A percentile compares a stretch with the other conserved stretches of the same genome.
These are phyloP conservation scores for Podilymbus podiceps DNA, from an alignment of 2,113 vertebrate genomes.

Conservation along the genomic window DNA sequence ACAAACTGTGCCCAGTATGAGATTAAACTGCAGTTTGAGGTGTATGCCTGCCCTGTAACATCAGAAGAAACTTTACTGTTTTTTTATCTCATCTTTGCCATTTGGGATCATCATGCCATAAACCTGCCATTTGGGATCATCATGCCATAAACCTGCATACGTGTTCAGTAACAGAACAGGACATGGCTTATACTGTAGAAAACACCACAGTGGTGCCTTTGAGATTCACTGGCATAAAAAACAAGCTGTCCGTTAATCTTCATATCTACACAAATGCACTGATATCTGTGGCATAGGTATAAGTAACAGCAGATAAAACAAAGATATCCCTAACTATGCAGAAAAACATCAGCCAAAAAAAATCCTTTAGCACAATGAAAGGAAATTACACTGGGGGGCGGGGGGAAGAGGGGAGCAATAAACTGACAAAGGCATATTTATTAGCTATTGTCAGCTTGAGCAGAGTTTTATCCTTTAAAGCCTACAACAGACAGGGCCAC, in stretches of 20 bases:
- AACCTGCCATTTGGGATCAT: too few species aligned
- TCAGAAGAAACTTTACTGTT: background rate
- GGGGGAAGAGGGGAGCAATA: background rate
- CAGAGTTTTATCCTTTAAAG: background rate
- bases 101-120: background rate
- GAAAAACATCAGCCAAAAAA: background rate
- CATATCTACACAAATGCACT: background rate
- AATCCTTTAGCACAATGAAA: background rate
- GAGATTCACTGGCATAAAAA: background rate
- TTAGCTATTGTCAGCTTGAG: background rate
- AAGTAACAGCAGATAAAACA: background rate
- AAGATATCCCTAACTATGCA: background rate
- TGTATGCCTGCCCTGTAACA: background rate
- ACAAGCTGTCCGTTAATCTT: background rate
- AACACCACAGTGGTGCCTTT: background rate
- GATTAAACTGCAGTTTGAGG: background rate
- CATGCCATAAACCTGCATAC: accelerated
- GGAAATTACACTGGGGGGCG: background rate
- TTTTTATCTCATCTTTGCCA: background rate
- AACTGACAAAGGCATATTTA: background rate
- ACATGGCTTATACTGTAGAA: background rate
- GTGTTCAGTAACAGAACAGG: background rate
- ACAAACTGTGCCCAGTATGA: background rate
- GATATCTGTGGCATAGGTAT: background rate
- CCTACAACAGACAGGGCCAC: background rate